Conservation (phyloP, 2,113 vertebrate species). For the Catagonus wagneri region DNA sequence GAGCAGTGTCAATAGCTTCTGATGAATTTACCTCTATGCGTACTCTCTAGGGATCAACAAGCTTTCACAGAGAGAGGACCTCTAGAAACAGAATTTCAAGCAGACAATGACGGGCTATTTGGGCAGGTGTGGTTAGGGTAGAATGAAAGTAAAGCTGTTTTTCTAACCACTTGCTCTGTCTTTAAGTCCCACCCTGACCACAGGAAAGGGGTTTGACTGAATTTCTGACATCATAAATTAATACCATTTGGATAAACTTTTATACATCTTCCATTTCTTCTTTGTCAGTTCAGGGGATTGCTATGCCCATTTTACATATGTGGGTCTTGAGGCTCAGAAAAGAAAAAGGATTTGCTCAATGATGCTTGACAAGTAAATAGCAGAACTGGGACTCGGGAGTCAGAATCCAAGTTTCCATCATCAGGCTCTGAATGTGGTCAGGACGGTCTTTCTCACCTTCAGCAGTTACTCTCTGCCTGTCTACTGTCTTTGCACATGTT, state of each 20-base stretch:
- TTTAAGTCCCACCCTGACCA: not conserved
- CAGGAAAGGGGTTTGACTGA: conserved; percentile 1
- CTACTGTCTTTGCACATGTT: not conserved
- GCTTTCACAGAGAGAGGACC: conserved; percentile 5
- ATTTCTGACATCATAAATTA: conserved; percentile 21
- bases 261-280: not conserved
- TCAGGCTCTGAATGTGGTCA: not conserved
- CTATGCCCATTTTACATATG: not conserved
- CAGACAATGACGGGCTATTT: conserved; percentile 32
- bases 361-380: not conserved
- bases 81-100: conserved; percentile 55
- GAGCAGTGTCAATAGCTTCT: conserved; percentile 19
- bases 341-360: not conserved
- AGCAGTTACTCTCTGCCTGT: not conserved
- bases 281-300: not conserved
- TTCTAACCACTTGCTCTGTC: conserved; percentile 29
- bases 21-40: conserved; percentile 29
- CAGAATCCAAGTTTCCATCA: not conserved
- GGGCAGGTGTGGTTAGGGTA: not conserved
- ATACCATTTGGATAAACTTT: not conserved
- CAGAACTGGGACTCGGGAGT: not conserved
- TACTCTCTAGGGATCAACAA: conserved; percentile 38
- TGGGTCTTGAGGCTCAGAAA: not conserved
- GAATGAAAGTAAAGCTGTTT: conserved; percentile 12
- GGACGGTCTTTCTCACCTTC: not conserved